Evolutionary conservation across 92 coral and sea anemone species (phyloP).

Genomic region (Meandrina meandrites): DNA sequence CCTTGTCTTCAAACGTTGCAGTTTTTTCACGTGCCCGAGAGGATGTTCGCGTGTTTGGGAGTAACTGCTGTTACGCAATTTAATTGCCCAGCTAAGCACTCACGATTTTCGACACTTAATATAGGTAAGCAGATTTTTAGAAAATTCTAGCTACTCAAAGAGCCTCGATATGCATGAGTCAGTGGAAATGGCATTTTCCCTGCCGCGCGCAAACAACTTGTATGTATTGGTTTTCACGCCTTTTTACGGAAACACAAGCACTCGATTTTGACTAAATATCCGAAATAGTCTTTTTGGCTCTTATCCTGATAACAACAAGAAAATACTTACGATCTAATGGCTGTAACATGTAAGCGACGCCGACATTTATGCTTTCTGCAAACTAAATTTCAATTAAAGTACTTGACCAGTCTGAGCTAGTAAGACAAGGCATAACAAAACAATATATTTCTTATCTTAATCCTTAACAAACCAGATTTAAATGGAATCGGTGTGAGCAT

Average conservation of each 20-base stretch:
- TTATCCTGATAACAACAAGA: too few species aligned
- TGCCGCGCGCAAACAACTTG: not conserved
- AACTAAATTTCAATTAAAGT: not conserved
- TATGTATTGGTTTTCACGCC: conserved; percentile 8
- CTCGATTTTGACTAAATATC: not conserved
- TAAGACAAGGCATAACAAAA: not conserved
- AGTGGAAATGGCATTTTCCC: conserved; percentile 5
- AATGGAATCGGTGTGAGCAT: not conserved
- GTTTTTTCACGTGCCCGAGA: not conserved
- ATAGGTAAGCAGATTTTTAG: not conserved
- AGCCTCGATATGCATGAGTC: not conserved
- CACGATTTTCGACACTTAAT: not conserved
- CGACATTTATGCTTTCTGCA: not conserved
- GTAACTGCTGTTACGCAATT: too few species aligned
- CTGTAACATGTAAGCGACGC: not conserved
- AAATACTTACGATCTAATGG: not conserved
- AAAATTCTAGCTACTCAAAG: not conserved
- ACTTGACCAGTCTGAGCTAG: conserved; percentile 7
- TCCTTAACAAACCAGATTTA: not conserved
- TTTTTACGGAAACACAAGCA: conserved; percentile 1
- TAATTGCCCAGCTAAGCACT: not conserved
- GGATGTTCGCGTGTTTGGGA: too few species aligned
- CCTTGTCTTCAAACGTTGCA: not conserved
- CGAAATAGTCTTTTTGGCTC: not conserved
- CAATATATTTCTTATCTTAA: not conserved